These are phyloP conservation scores for Argopecten irradians DNA, from an alignment of 1,140 invertebrate genomes.

Conservation along the genomic window DNA sequence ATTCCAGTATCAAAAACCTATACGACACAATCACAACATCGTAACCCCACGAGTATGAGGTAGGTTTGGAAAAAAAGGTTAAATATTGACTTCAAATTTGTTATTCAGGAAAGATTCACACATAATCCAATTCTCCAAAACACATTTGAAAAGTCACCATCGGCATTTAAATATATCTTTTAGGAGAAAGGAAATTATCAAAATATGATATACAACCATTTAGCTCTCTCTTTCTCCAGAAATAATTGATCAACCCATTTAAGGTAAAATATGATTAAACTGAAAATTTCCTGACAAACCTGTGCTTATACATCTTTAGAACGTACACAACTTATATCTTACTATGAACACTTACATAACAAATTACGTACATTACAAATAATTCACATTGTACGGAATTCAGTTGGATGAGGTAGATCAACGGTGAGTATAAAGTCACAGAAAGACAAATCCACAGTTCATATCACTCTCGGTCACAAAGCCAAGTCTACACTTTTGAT, in stretches of 20 bases:
- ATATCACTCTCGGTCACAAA: background rate
- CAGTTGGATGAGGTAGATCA: slow-evolving; percentile 1
- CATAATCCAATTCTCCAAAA: background rate
- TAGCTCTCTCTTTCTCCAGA: background rate
- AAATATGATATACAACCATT: background rate
- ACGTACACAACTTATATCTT: background rate
- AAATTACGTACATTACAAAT: slow-evolving; percentile 1
- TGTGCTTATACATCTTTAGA: background rate
- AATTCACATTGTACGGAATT: background rate
- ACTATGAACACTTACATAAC: background rate
- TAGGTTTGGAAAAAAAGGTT: slow-evolving; percentile 22
- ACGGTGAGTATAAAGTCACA: background rate
- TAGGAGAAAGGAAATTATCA: background rate
- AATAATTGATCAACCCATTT: background rate
- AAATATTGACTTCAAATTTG: slow-evolving; percentile 12
- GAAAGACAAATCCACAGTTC: background rate
- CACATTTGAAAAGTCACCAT: background rate
- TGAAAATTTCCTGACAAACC: slow-evolving; percentile 20
- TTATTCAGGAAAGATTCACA: slow-evolving; percentile 1
- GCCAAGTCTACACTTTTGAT: background rate
- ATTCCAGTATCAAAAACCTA: background rate
- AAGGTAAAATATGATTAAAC: background rate
- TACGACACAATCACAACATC: background rate
- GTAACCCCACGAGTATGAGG: slow-evolving; percentile 7
- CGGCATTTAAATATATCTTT: background rate